phyloP scores from a whole-genome alignment of 1,140 invertebrate species.

The Sipha flava region DNA sequence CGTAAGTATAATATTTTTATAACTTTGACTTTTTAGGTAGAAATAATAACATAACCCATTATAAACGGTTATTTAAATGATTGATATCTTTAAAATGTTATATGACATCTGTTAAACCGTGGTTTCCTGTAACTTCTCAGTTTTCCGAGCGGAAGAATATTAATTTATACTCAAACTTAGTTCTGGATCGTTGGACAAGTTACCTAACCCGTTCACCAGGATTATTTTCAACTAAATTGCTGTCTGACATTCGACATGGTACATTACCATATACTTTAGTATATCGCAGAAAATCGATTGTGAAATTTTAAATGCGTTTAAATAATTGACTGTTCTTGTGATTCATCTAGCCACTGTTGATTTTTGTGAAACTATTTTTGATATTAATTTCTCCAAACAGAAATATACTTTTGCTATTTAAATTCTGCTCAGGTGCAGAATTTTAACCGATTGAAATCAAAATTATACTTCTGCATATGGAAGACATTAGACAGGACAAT shows the following conservation, averaged over 20 bases:
- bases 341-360: not conserved
- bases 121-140: not conserved
- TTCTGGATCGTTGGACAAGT: conserved; percentile 17
- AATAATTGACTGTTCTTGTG: not conserved
- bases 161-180: not conserved
- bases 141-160: not conserved
- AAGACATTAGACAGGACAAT: too few relatives aligned
- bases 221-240: not conserved
- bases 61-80: too few relatives aligned
- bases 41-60: too few relatives aligned
- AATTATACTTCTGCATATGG: not conserved
- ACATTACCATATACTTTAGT: not conserved
- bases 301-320: not conserved
- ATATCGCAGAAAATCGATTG: not conserved
- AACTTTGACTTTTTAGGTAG: too few relatives aligned
- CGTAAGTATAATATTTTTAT: too few relatives aligned
- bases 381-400: not conserved
- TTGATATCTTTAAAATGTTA: too few relatives aligned
- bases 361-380: not conserved
- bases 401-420: not conserved
- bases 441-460: not conserved
- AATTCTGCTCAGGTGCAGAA: not conserved
- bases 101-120: not conserved
- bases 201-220: not conserved
- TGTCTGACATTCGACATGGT: not conserved